These are phyloP conservation scores for Globodera rostochiensis DNA, from an alignment of 1,140 invertebrate species.

Conservation along the genomic window DNA sequence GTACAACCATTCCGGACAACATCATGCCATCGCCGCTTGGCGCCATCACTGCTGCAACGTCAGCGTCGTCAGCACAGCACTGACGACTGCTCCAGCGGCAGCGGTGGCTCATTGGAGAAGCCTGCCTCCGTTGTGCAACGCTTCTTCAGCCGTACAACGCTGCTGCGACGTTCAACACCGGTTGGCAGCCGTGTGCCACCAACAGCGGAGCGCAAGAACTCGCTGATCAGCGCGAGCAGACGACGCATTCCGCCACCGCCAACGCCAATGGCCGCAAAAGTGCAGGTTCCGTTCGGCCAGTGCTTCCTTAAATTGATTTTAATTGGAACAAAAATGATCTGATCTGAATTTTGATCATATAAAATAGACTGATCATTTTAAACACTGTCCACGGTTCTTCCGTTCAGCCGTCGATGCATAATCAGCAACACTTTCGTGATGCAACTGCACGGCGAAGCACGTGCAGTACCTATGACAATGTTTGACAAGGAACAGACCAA, in stretches of 20 bases:
- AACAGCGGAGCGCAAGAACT: neutral
- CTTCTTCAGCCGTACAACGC: constrained; percentile 36
- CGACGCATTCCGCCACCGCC: neutral
- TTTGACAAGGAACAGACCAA: constrained; percentile 1
- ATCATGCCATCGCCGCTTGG: neutral
- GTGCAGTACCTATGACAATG: constrained; percentile 20
- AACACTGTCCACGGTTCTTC: neutral
- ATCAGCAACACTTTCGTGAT: constrained; percentile 5
- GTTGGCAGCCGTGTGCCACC: neutral
- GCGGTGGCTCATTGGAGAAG: neutral
- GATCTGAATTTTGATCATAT: too few relatives aligned
- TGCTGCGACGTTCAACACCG: constrained; percentile 34
- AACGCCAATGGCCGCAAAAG: neutral
- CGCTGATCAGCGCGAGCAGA: neutral
- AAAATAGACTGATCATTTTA: too few relatives aligned
- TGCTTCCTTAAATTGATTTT: neutral
- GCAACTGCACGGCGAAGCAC: neutral
- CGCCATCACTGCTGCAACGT: neutral
- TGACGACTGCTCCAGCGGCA: neutral
- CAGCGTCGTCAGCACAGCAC: constrained; percentile 22
- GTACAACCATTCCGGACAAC: constrained; percentile 1
- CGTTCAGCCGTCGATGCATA: neutral
- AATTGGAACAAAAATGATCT: too few relatives aligned
- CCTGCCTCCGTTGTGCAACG: constrained; percentile 31
- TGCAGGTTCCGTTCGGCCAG: neutral